Base-by-base conservation (phyloP, 2,888 invertebrate species). In the Drosophila nr. fundita region DNA sequence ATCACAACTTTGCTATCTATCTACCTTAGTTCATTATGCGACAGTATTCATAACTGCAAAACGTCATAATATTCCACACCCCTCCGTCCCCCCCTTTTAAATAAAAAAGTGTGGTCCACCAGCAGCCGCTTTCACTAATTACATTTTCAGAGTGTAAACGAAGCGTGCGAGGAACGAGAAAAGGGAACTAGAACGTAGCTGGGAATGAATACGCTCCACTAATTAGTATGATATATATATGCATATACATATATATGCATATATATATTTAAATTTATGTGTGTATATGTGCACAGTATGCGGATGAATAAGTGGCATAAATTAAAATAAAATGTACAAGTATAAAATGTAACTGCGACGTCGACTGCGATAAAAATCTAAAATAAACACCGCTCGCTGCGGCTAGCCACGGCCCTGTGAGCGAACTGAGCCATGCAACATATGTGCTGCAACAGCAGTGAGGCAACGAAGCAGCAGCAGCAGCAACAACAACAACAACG, bases 91-190 rank as follows among this genome's bases (percentile, higher is more conserved):
- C 21, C 58, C 42, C 55, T 57, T 30, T 29, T 42, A 24, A 40
- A 10, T 53, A 45, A 13, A 18, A 24, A 7, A 38, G 66, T 73
- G 30, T 67, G 68, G 67, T 59, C 61, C 67, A 66, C 63, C 65
- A 79, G 70, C 72, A 74, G 78, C 70, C 80, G 81, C 77, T 76
- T 83, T 90, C 73, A 90, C 90, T 87, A 87, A 87, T 87, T 87
- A 87, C 87, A 90, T 90, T 90, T 87, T 89, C 90, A 89, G 71
- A 84, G 78, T 84, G 89, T 78, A 90, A 90, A 82, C 90, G 89
- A 90, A 90, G 90, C 89, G 85, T 90, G 90, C 80, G 50, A 64
- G 65, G 65, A 32, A 55, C 11, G 45, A 27, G 68, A 5, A 30
- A 29, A 21, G 55, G 55, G 53, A 73, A 72, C 63, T 59, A 66